Evolutionary conservation across 92 coral and sea anemone genomes (phyloP), one percentile per base, ranked within the genome.

Genomic region (Muricea muricata): DNA sequence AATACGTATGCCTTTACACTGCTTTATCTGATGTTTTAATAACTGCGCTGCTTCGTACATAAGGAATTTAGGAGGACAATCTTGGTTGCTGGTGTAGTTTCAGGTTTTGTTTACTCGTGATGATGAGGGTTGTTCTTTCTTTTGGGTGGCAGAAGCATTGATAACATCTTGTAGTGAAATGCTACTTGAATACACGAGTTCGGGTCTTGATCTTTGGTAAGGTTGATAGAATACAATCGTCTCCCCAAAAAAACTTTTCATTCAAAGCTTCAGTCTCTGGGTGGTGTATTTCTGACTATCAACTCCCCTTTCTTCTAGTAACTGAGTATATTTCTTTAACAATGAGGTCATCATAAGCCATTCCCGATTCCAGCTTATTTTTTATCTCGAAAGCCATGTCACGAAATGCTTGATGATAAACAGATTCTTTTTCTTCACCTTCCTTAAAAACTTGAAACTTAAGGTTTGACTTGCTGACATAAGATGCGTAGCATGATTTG

Each of bases 1-100:
- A 10, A 85, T 15, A 37, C 81, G 74, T 20, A 90, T 81, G 42
- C 87, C 78, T 9, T 79, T 82, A 35, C 84, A 86, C 55, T 90
- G 73, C 58, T 46, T 80, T 33, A 87, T 81, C 3, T 77, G 73
- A 37, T 30, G 30, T 67, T 77, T 82, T 57, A 83, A 37, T 35
- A 85, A 25, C 56, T 80, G 77, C 65, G 91, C 91, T 4, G 87
- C 88, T 41, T 47, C 17, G 60, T 73, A 78, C 31, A 79, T 35
- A 60, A 69, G 46, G n/a, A 18, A 46, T 32, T 31, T 71, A 20
- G 73, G 30, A 71, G 87, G 33, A 11, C 37, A 20, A 47, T 74
- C 61, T 24, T 57, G 81, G 48, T 73, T 50, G 25, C 1, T 10
- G 29, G 80, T 18, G 46, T 56, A 76, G 41, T 35, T 67, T 37